phyloP scores from a whole-genome alignment of 2,888 invertebrate genomes.

The Melieria crassipennis region DNA sequence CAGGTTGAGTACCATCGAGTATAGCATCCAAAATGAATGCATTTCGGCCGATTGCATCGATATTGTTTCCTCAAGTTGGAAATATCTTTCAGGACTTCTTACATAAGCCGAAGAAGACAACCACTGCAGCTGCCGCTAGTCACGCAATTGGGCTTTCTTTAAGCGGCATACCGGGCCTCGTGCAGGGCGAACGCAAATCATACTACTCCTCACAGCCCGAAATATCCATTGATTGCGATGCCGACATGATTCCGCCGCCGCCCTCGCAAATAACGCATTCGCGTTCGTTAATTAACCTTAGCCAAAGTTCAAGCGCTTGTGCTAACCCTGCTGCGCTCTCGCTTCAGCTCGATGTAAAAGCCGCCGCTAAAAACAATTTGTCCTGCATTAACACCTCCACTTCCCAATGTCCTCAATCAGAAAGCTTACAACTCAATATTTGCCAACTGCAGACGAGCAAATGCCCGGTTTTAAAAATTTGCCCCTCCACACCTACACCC shows the following conservation, averaged over 20 bases:
- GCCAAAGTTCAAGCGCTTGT: not conserved
- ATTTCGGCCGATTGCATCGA: too few relatives aligned
- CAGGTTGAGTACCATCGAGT: slow-evolving; percentile 24
- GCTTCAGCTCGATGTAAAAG: too few relatives aligned
- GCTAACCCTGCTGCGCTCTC: not conserved
- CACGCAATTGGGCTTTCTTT: not conserved
- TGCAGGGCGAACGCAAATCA: slow-evolving; percentile 45
- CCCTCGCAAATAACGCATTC: slow-evolving; percentile 43
- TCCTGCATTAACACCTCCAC: slow-evolving; percentile 35
- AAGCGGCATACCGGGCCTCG: not conserved
- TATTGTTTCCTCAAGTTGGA: too few relatives aligned
- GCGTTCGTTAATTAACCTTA: slow-evolving; percentile 43
- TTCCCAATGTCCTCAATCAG: not conserved
- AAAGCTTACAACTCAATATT: too few relatives aligned
- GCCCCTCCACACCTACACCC: slow-evolving; percentile 61
- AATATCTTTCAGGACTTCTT: slow-evolving; percentile 44
- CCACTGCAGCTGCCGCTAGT: slow-evolving; percentile 6
- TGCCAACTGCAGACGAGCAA: slow-evolving; percentile 17
- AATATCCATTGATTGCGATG: slow-evolving; percentile 36
- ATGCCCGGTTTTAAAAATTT: slow-evolving; percentile 56
- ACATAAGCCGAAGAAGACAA: slow-evolving; percentile 27
- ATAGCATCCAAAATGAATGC: too few relatives aligned
- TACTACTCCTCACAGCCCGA: slow-evolving; percentile 61
- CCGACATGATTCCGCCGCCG: slow-evolving; percentile 34
- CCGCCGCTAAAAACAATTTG: slow-evolving; percentile 22